These are phyloP conservation scores for Drosophila quinaria DNA, from an alignment of 2,888 invertebrate species.

Conservation along the genomic window DNA sequence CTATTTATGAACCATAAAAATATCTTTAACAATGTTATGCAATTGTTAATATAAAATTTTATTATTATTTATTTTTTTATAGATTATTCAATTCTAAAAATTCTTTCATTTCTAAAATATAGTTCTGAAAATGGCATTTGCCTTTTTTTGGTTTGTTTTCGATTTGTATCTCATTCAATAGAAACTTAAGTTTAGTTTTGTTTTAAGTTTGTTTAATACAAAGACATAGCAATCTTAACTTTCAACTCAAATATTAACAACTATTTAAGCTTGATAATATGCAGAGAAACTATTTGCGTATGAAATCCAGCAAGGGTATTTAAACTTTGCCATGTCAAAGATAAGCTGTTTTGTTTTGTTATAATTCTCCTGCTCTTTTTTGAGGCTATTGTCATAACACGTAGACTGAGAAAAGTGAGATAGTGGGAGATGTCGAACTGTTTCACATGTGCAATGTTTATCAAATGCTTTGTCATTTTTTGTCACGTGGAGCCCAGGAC, in stretches of 20 bases:
- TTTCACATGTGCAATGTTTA: constrained; percentile 75
- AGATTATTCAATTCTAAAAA: too few relatives aligned
- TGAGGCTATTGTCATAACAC: constrained; percentile 59
- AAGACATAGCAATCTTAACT: constrained; percentile 4
- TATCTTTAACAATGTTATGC: too few relatives aligned
- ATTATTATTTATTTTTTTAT: too few relatives aligned
- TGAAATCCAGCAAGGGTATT: constrained; percentile 38
- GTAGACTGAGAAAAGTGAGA: constrained; percentile 27
- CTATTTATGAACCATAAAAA: not conserved
- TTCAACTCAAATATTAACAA: constrained; percentile 21
- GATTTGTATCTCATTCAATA: not conserved
- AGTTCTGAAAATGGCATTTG: not conserved
- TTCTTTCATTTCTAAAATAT: too few relatives aligned
- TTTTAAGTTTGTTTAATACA: not conserved
- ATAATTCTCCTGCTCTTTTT: constrained; percentile 23
- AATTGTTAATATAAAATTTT: too few relatives aligned
- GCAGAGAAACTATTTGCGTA: constrained; percentile 18
- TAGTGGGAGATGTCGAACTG: constrained; percentile 40
- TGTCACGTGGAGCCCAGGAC: constrained; percentile 67
- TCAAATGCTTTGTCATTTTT: constrained; percentile 77
- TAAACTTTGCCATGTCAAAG: constrained; percentile 29
- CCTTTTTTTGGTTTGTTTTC: too few relatives aligned
- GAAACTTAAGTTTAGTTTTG: not conserved
- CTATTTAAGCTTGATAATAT: constrained; percentile 4
- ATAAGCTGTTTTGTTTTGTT: constrained; percentile 33